Evolutionary conservation across 2,888 invertebrate species (phyloP).

Genomic region (Lochmaea crataegi): DNA sequence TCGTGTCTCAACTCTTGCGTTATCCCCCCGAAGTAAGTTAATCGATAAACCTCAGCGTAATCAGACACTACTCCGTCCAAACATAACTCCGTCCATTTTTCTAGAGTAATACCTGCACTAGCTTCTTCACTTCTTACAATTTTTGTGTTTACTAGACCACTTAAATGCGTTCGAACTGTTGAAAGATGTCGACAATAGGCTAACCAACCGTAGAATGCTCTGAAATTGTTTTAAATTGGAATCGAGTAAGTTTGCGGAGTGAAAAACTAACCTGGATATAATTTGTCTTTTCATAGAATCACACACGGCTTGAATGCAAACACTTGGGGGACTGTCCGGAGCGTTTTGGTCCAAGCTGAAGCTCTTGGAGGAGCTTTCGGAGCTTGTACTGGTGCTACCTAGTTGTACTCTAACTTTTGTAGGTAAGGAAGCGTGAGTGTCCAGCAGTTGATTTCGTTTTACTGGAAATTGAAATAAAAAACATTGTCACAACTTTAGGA

Average conservation of each 20-base stretch:
- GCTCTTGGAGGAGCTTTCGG: slow-evolving; percentile 72
- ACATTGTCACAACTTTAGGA: too few relatives aligned
- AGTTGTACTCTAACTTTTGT: slow-evolving; percentile 65
- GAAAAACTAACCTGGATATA: slow-evolving; percentile 73
- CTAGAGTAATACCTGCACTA: slow-evolving; percentile 75
- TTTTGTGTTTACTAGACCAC: slow-evolving; percentile 84
- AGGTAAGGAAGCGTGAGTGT: slow-evolving; percentile 66
- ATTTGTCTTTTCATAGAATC: slow-evolving; percentile 96
- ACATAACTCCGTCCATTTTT: slow-evolving; percentile 78
- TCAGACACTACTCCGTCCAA: slow-evolving; percentile 73
- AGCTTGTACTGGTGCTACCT: slow-evolving; percentile 77
- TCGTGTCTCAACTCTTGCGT: slow-evolving; percentile 80
- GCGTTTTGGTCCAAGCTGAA: slow-evolving; percentile 66
- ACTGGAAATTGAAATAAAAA: slow-evolving; percentile 63
- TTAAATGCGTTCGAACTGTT: slow-evolving; percentile 91
- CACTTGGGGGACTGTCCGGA: slow-evolving; percentile 63
- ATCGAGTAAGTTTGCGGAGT: too few relatives aligned
- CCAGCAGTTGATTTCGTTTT: slow-evolving; percentile 76
- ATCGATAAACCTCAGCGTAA: slow-evolving; percentile 80
- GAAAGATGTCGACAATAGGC: slow-evolving; percentile 93
- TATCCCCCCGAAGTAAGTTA: slow-evolving; percentile 90
- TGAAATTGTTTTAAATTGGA: not conserved
- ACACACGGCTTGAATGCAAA: slow-evolving; percentile 76
- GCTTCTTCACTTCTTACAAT: slow-evolving; percentile 77
- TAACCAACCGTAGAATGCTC: slow-evolving; percentile 95